phyloP scores from a whole-genome alignment of 2,113 vertebrate genomes.

The Eudyptes chrysolophus region DNA sequence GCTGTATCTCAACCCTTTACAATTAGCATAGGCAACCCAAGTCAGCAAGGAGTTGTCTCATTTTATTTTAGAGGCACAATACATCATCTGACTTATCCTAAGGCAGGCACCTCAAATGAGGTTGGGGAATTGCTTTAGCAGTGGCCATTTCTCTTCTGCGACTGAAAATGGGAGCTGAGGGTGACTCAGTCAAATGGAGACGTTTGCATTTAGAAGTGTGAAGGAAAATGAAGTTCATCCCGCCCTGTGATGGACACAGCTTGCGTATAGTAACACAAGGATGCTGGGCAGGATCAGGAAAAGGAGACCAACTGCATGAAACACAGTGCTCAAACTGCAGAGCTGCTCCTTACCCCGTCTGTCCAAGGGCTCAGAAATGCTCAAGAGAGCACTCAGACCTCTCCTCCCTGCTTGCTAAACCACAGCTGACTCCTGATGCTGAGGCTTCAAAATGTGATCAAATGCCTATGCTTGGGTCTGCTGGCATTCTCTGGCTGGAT shows the following conservation, averaged over 20 bases:
- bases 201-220: not conserved
- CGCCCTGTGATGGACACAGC: rapidly evolving
- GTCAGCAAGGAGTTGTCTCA: not conserved
- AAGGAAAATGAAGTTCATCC: not conserved
- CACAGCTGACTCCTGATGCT: not conserved
- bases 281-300: not conserved
- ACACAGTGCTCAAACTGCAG: not conserved
- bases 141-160: not conserved
- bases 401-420: not conserved
- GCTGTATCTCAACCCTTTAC: not conserved
- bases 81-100: not conserved
- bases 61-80: not conserved
- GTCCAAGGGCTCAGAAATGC: not conserved
- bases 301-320: not conserved
- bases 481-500: not conserved
- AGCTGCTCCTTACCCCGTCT: not conserved
- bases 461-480: not conserved
- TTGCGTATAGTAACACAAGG: not conserved
- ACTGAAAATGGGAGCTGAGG: not conserved
- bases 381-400: not conserved
- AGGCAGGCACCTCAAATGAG: not conserved
- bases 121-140: not conserved
- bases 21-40: not conserved
- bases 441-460: not conserved
- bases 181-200: not conserved